Evolutionary conservation across 2,888 invertebrate species (phyloP).

Genomic region (Lamellibrachia columna): DNA sequence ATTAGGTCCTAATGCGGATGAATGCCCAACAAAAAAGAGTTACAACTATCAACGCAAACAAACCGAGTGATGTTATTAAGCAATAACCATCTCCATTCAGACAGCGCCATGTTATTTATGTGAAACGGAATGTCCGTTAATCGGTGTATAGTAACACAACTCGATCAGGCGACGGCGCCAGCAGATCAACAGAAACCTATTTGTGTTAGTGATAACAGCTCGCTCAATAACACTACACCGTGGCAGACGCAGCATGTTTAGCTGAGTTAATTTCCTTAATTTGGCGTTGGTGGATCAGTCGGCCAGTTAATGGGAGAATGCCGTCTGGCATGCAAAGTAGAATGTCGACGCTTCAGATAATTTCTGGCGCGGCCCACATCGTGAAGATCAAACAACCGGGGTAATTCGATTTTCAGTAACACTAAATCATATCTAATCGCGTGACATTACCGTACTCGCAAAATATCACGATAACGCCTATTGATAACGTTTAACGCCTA

Average conservation of each 20-base stretch:
- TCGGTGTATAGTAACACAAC: neutral
- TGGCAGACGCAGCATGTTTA: neutral
- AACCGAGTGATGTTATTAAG: neutral
- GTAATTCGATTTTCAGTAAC: neutral
- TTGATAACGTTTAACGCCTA: neutral
- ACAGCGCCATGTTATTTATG: neutral
- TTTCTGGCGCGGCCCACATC: neutral
- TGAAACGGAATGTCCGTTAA: neutral
- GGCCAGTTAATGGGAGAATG: too few species aligned
- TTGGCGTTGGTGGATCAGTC: neutral
- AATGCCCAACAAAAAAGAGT: neutral
- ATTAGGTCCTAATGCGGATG: neutral
- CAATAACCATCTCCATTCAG: neutral
- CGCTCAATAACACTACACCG: neutral
- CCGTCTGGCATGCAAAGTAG: neutral
- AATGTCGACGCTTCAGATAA: neutral
- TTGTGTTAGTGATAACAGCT: neutral
- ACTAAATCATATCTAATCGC: neutral
- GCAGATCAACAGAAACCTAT: conserved; percentile 11
- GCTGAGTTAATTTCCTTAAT: neutral
- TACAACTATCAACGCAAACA: neutral
- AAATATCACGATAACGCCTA: neutral
- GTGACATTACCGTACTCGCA: neutral
- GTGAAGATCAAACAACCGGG: neutral
- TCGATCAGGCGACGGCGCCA: neutral